A percentile compares a stretch with the other conserved stretches of the same genome.
These are phyloP conservation scores for Saccostrea cuccullata DNA, from an alignment of 1,140 invertebrate genomes.

Conservation along the genomic window DNA sequence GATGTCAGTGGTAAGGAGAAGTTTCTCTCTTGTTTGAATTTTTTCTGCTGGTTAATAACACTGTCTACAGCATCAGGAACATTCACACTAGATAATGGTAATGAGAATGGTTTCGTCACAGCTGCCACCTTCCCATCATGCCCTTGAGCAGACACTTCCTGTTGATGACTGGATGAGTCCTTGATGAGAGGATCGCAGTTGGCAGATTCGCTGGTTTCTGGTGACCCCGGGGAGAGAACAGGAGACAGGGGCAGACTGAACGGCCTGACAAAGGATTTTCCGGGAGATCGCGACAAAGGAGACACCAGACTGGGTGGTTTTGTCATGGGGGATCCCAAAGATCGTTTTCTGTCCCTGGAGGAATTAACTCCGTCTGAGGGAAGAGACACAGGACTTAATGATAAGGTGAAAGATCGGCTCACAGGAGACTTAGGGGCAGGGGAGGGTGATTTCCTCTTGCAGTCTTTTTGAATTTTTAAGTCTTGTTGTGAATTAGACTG, in stretches of 20 bases:
- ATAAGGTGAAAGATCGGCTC: constrained; percentile 40
- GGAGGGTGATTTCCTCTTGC: constrained; percentile 42
- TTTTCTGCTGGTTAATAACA: background rate
- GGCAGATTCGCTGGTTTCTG: constrained; percentile 10
- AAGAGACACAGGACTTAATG: constrained; percentile 41
- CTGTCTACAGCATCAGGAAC: background rate
- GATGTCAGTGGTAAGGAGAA: background rate
- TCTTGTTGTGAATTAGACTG: background rate
- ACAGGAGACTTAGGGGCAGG: constrained; percentile 36
- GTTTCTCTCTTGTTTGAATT: constrained; percentile 23
- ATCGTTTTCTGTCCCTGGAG: constrained; percentile 17
- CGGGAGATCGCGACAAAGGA: constrained; percentile 37
- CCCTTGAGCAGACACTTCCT: background rate
- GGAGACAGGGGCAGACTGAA: constrained; percentile 53
- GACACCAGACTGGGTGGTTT: constrained; percentile 34
- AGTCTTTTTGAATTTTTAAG: background rate
- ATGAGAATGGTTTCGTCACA: constrained; percentile 38
- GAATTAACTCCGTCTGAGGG: background rate
- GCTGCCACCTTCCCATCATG: constrained; percentile 18
- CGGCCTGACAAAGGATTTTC: constrained; percentile 44
- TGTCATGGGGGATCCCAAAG: constrained; percentile 26
- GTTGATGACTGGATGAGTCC: background rate
- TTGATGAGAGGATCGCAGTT: background rate
- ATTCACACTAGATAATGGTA: background rate
- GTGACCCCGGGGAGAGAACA: constrained; percentile 35